These are phyloP conservation scores for fruit fly (Drosophila melanogaster) DNA, from an alignment of 1,140 invertebrate genomes.

Conservation along the genomic window DNA sequence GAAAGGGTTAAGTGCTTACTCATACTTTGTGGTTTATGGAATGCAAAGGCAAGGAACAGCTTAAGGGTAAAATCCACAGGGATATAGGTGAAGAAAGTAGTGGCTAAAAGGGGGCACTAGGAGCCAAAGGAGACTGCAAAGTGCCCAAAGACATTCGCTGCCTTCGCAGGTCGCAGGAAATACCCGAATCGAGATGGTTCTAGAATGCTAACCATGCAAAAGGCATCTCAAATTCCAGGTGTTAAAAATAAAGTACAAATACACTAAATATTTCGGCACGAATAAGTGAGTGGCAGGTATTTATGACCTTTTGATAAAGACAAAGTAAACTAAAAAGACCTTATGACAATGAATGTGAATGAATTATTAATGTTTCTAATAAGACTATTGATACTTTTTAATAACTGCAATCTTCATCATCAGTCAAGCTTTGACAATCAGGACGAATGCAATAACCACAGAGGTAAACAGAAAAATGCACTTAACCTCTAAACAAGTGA, in stretches of 20 bases:
- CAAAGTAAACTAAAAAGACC: too few relatives aligned
- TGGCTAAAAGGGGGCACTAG: too few relatives aligned
- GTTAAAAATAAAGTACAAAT: slow-evolving; percentile 11
- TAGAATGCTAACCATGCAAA: slow-evolving; percentile 3
- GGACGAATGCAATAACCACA: slow-evolving; percentile 1
- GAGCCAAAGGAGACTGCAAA: slow-evolving; percentile 12
- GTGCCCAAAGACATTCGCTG: slow-evolving; percentile 29
- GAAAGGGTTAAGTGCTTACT: slow-evolving; percentile 59
- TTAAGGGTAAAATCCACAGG: background rate
- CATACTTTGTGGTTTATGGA: slow-evolving; percentile 54
- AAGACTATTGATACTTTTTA: background rate
- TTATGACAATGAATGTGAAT: too few relatives aligned
- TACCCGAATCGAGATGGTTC: background rate
- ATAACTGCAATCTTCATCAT: background rate
- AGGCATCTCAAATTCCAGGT: slow-evolving; percentile 21
- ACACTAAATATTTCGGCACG: slow-evolving; percentile 7
- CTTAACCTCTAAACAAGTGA: slow-evolving; percentile 20
- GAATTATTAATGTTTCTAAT: too few relatives aligned
- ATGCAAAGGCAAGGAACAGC: slow-evolving; percentile 30
- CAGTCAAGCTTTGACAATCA: too few relatives aligned
- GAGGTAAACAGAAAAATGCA: slow-evolving; percentile 3
- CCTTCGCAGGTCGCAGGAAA: slow-evolving; percentile 9
- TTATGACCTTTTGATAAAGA: background rate
- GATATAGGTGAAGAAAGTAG: background rate
- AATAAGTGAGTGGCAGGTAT: background rate